Percentiles rank a stretch among this genome's conserved stretches.
These are phyloP conservation scores for Hartigia nigra DNA, from an alignment of 2,888 invertebrate genomes.

Conservation along the genomic window DNA sequence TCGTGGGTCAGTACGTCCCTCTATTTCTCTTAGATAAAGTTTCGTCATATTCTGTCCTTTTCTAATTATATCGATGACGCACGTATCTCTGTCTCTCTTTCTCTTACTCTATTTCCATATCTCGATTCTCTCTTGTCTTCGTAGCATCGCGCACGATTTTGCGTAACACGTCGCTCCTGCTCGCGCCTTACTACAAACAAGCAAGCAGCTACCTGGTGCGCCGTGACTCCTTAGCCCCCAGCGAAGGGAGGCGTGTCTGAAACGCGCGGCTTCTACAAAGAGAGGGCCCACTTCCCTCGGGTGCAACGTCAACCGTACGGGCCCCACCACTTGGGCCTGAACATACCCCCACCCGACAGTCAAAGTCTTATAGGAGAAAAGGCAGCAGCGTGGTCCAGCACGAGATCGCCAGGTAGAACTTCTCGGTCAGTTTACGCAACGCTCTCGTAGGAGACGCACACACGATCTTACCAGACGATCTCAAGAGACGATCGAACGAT, in stretches of 20 bases:
- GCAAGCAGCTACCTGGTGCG: conserved; percentile 14
- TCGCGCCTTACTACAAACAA: conserved; percentile 17
- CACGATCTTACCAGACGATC: conserved; percentile 20
- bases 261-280: conserved; percentile 59
- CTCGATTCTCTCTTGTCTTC: background rate
- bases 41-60: too few relatives aligned
- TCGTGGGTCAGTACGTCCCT: too few relatives aligned
- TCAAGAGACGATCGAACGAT: background rate
- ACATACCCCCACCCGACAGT: conserved; percentile 35
- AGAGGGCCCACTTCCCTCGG: conserved; percentile 52
- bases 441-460: conserved; percentile 54
- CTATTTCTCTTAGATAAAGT: too few relatives aligned
- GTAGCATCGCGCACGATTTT: conserved; percentile 7
- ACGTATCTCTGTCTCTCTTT: too few relatives aligned
- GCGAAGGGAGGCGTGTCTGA: conserved; percentile 57
- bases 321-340: background rate
- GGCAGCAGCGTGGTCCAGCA: conserved; percentile 63
- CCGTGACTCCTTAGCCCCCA: conserved; percentile 40
- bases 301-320: background rate
- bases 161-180: conserved; percentile 9
- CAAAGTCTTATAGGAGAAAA: conserved; percentile 45
- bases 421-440: conserved; percentile 60
- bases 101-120: too few relatives aligned
- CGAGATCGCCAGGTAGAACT: conserved; percentile 53
- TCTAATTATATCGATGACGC: too few relatives aligned